phyloP scores from a whole-genome alignment of 2,888 invertebrate genomes.

The Euclidia mi region DNA sequence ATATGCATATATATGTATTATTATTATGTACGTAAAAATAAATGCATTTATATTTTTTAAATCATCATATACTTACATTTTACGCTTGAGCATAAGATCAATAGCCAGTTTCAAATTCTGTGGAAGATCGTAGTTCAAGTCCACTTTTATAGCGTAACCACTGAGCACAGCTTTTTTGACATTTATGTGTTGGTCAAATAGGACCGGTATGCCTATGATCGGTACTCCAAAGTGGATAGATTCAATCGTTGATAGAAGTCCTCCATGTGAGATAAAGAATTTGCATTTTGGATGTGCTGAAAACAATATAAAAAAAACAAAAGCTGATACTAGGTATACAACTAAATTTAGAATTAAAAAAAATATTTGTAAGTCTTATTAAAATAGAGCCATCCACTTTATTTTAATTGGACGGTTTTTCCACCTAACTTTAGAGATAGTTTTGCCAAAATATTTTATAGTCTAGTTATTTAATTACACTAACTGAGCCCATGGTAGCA shows the following conservation, averaged over 20 bases:
- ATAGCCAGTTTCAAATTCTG: slow-evolving; percentile 64
- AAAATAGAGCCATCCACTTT: no score
- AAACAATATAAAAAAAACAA: no score
- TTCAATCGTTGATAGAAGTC: slow-evolving; percentile 69
- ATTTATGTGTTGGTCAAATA: slow-evolving; percentile 73
- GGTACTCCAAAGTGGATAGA: slow-evolving; percentile 71
- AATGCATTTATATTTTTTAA: not conserved
- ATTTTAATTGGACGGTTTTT: no score
- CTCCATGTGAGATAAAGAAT: slow-evolving; percentile 72
- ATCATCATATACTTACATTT: slow-evolving; percentile 25
- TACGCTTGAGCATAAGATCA: slow-evolving; percentile 53
- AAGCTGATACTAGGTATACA: no score
- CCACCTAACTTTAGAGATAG: no score
- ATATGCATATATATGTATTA: no score
- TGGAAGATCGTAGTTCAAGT: slow-evolving; percentile 57
- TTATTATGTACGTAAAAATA: no score
- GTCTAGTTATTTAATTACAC: no score
- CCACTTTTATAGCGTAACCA: slow-evolving; percentile 66
- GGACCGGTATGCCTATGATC: slow-evolving; percentile 68
- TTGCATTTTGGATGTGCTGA: slow-evolving; percentile 68
- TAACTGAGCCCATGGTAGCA: no score
- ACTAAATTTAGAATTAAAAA: no score
- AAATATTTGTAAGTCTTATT: no score
- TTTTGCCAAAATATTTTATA: no score
- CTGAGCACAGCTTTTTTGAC: slow-evolving; percentile 64